Evolutionary conservation across 2,888 invertebrate species (phyloP).

Genomic region (Drosophila mimica): DNA sequence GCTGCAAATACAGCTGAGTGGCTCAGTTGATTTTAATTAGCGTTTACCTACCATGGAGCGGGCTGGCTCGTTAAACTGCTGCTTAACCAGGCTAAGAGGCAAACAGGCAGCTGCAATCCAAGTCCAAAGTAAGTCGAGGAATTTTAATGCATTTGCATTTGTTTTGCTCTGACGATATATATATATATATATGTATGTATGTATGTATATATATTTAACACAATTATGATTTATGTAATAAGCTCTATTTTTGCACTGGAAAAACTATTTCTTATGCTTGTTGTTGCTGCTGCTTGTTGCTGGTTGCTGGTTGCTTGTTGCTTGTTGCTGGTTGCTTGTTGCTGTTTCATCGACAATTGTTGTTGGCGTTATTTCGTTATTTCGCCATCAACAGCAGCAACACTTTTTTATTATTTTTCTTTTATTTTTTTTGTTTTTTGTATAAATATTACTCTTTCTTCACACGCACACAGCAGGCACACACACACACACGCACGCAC

Average conservation of each 20-base stretch:
- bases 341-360: slow-evolving; percentile 64
- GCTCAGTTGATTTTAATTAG: neutral
- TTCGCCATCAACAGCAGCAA: slow-evolving; percentile 58
- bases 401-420: slow-evolving; percentile 21
- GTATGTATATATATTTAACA: slow-evolving; percentile 29
- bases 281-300: slow-evolving; percentile 23
- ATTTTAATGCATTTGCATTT: slow-evolving; percentile 57
- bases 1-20: neutral
- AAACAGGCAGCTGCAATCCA: slow-evolving; percentile 34
- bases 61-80: slow-evolving; percentile 6
- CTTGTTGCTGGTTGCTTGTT: slow-evolving; percentile 28
- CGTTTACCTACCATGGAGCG: slow-evolving; percentile 41
- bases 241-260: slow-evolving; percentile 66
- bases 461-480: slow-evolving; percentile 61
- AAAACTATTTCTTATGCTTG: slow-evolving; percentile 57
- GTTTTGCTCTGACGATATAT: slow-evolving; percentile 10
- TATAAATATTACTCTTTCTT: slow-evolving; percentile 77
- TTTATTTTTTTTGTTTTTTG: slow-evolving; percentile 27
- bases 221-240: slow-evolving; percentile 69
- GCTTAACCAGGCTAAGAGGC: slow-evolving; percentile 15
- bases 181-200: neutral
- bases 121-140: slow-evolving; percentile 21
- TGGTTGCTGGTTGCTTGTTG: slow-evolving; percentile 10
- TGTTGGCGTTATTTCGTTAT: slow-evolving; percentile 63
- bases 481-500: slow-evolving; percentile 15